Percentiles rank a stretch among this genome's conserved stretches.
phyloP scores from a whole-genome alignment of 2,888 invertebrate genomes.

The Nephrotoma flavescens region DNA sequence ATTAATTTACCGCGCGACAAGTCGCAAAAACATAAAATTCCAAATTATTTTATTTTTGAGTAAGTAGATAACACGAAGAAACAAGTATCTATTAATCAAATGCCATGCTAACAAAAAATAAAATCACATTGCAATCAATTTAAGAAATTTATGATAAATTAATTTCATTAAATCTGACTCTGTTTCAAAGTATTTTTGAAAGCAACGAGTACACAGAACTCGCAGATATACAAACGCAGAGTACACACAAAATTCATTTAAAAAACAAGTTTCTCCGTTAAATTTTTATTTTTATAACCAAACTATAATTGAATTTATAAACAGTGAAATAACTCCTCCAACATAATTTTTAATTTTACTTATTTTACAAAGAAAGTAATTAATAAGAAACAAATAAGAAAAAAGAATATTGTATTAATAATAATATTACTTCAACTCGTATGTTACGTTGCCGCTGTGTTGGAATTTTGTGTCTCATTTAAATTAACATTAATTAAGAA shows the following conservation, averaged over 20 bases:
- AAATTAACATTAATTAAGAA: not conserved
- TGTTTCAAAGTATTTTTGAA: not conserved
- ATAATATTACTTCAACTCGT: not conserved
- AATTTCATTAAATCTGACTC: not conserved
- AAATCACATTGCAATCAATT: not conserved
- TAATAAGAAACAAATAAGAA: not conserved
- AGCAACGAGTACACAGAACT: not conserved
- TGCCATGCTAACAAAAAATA: not conserved
- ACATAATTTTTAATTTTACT: not conserved
- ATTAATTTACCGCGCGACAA: not conserved
- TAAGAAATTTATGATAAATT: not conserved
- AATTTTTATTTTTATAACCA: not conserved
- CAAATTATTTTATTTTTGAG: not conserved
- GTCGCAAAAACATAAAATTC: not conserved
- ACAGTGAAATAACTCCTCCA: not conserved
- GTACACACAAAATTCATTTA: not conserved
- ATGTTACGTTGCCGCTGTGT: not conserved
- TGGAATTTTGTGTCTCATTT: not conserved
- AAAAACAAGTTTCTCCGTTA: not conserved
- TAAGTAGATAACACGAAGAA: not conserved
- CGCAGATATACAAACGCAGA: not conserved
- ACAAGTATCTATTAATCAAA: not conserved
- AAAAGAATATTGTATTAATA: not conserved
- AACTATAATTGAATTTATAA: not conserved
- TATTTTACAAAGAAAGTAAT: not conserved